Evolutionary conservation across 2,888 invertebrate species (phyloP).

Genomic region (Cyrtodaria siliqua): DNA sequence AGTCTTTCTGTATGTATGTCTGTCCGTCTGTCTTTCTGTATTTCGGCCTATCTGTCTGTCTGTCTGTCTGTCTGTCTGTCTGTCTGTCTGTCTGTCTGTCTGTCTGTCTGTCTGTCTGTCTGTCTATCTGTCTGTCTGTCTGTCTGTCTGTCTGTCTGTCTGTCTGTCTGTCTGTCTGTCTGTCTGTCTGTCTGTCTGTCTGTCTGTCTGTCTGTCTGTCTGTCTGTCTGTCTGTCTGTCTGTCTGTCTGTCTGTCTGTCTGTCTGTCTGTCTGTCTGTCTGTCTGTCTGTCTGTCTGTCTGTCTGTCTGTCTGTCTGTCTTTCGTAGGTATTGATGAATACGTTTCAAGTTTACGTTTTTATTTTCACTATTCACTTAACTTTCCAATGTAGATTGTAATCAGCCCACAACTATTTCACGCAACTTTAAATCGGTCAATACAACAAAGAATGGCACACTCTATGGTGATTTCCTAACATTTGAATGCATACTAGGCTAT

Average conservation of each 20-base stretch:
- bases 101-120: background rate
- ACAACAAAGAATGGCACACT: no score
- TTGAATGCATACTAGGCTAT: no score
- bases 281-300: background rate
- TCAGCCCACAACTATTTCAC: no score
- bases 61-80: background rate
- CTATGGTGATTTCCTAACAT: no score
- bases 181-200: background rate
- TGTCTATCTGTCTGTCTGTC: conserved; percentile 3
- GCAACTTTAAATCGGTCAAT: no score
- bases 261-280: conserved; percentile 3
- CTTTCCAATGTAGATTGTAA: no score
- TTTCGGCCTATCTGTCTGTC: conserved; percentile 6
- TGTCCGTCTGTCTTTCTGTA: no score
- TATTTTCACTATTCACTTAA: no score
- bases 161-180: background rate
- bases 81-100: background rate
- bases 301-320: no score
- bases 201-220: background rate
- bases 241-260: background rate
- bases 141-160: background rate
- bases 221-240: background rate
- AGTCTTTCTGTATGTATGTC: no score
- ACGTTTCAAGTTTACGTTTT: no score
- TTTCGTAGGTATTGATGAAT: no score